Evolutionary conservation across 2,888 invertebrate species (phyloP).

Genomic region (Maniola hyperantus): DNA sequence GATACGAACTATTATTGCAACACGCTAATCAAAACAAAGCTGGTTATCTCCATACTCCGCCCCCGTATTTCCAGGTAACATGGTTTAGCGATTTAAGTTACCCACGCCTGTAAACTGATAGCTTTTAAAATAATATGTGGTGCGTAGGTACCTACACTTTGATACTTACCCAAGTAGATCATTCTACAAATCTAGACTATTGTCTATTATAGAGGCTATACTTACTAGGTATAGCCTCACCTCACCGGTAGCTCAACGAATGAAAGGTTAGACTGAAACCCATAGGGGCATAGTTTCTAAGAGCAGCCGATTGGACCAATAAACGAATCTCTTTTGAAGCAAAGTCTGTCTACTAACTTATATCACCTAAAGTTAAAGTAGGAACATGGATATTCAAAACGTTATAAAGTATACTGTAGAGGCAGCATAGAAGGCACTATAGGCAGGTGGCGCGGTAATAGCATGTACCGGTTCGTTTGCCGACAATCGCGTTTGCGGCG

Average conservation of each 20-base stretch:
- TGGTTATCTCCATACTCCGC: constrained; percentile 15
- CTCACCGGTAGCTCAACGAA: too few relatives aligned
- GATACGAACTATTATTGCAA: constrained; percentile 6
- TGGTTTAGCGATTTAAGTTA: constrained; percentile 4
- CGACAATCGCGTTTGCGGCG: constrained; percentile 71
- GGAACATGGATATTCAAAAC: constrained; percentile 16
- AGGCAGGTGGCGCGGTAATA: constrained; percentile 66
- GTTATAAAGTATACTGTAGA: constrained; percentile 15
- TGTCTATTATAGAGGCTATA: too few relatives aligned
- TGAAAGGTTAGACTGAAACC: too few relatives aligned
- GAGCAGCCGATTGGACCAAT: too few relatives aligned
- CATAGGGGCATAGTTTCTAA: too few relatives aligned
- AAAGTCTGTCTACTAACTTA: neutral
- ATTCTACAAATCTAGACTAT: neutral
- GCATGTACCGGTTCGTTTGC: constrained; percentile 73
- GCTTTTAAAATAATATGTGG: constrained; percentile 11
- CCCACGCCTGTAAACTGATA: constrained; percentile 30
- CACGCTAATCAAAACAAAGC: constrained; percentile 29
- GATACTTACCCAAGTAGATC: neutral
- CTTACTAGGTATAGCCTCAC: too few relatives aligned
- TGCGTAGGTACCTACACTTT: too few relatives aligned
- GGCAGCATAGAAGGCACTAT: constrained; percentile 36
- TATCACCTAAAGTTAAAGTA: neutral
- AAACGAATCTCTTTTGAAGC: too few relatives aligned
- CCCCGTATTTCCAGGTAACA: constrained; percentile 27